These are phyloP conservation scores for Phocides pigmalion DNA, from an alignment of 1,140 invertebrate species.

Conservation along the genomic window DNA sequence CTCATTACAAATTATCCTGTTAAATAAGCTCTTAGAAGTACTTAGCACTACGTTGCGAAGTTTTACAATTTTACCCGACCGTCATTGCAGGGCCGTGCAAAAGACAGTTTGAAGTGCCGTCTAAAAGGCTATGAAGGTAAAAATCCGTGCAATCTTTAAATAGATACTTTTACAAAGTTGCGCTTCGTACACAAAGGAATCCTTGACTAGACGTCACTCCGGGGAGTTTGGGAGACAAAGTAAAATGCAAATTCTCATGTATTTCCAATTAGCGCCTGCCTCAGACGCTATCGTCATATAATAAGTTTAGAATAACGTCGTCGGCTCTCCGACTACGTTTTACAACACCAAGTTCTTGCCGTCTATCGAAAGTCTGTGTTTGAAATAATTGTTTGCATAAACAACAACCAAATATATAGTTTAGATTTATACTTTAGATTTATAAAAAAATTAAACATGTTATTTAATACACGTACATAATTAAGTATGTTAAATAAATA, in stretches of 20 bases:
- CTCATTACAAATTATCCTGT: conserved; percentile 35
- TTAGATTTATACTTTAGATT: too few species aligned
- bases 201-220: conserved; percentile 50
- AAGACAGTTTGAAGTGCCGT: conserved; percentile 32
- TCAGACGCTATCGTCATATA: conserved; percentile 42
- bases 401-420: background rate
- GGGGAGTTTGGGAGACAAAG: conserved; percentile 65
- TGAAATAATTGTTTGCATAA: conserved; percentile 1
- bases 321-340: background rate
- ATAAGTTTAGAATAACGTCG: conserved; percentile 41
- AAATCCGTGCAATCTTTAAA: conserved; percentile 35
- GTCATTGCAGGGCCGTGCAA: conserved; percentile 17
- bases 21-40: conserved; percentile 31
- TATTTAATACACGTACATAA: too few species aligned
- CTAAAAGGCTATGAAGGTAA: conserved; percentile 31
- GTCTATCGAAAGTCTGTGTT: conserved; percentile 10
- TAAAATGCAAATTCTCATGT: conserved; percentile 80
- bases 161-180: conserved; percentile 26
- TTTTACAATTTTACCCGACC: conserved; percentile 32
- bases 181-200: conserved; percentile 55
- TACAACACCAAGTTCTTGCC: conserved; percentile 1
- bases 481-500: too few species aligned
- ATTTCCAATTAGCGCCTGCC: conserved; percentile 73
- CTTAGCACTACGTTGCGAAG: conserved; percentile 32
- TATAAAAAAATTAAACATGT: too few species aligned